Evolutionary conservation across 2,888 invertebrate species (phyloP), one percentile per base, ranked within the genome.

Genomic region (Chirona hameri): DNA sequence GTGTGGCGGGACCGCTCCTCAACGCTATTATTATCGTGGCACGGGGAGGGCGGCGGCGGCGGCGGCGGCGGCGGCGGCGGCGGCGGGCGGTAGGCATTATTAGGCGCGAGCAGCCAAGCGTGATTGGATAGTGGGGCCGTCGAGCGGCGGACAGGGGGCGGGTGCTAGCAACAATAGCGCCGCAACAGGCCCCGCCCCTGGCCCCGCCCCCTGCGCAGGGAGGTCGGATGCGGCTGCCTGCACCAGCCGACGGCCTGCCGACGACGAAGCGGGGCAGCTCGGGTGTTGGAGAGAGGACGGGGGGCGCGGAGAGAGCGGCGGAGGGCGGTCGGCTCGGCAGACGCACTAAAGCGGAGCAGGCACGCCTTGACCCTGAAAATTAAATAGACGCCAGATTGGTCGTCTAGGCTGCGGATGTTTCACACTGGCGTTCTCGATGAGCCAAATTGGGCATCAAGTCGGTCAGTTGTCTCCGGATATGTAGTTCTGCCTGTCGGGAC

Each of bases 171-270:
- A 76, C 76, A 76, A 39, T 76, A 76, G 39, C 76, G 7, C 31
- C 31, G 76, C 76, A 31, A 39, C 39, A 76, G 76, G 76, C 76
- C 39, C 76, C 76, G 76, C 76, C 76, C 76, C 5, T 12, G 24
- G 39, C 76, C 39, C 76, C 76, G 76, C 76, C 76, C 39, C 76
- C 76, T 15, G 76, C 31, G 76, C 39, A 21, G 76, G 76, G 76
- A 76, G 76, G 76, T 21, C 31, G 76, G 76, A 76, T 76, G 39
- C 76, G 39, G 76, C 39, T 39, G 76, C 72, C 69, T 9, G 69
- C 14, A 31, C n/a, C 4, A 24, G 24, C n/a, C 65, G 24, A 18
- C 65, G 7, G 7, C 57, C 21, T 14, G 52, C 52, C 52, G 52
- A 7, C 52, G 57, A 3, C 57, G 57, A 3, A 15, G 60, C 60